Evolutionary conservation across 2,797 vertebrate species (phyloP).

Genomic region (Nannoperca australis): DNA sequence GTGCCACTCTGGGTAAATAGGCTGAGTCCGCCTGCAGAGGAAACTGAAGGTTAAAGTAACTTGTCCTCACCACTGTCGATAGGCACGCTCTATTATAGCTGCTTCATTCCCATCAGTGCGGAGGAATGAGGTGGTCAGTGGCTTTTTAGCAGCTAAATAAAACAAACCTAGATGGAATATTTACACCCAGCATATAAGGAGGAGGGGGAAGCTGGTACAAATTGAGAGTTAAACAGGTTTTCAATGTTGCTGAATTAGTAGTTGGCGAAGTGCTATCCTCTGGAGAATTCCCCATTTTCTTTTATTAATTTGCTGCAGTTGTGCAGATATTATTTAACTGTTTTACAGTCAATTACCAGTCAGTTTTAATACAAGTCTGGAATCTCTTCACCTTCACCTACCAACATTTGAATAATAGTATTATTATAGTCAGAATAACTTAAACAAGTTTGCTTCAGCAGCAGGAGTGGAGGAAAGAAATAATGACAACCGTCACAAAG

Average conservation of each 20-base stretch:
- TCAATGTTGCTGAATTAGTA: not conserved
- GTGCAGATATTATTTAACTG: slow-evolving; percentile 8
- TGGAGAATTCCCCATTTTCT: not conserved
- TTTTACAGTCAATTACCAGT: not conserved
- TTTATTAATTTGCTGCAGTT: slow-evolving; percentile 1
- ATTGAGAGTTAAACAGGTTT: slow-evolving; percentile 24
- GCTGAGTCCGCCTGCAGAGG: slow-evolving; percentile 51
- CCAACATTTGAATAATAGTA: not conserved
- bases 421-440: not conserved
- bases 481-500: not conserved
- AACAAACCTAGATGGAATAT: slow-evolving; percentile 69
- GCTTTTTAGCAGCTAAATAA: slow-evolving; percentile 62
- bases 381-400: not conserved
- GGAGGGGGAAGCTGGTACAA: slow-evolving; percentile 23
- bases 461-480: not conserved
- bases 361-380: not conserved
- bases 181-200: slow-evolving; percentile 42
- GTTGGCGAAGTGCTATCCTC: slow-evolving; percentile 6
- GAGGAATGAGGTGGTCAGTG: slow-evolving; percentile 49
- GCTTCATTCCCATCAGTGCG: slow-evolving; percentile 50
- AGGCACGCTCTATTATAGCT: slow-evolving; percentile 61
- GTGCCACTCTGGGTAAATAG: slow-evolving; percentile 68
- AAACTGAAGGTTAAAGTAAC: slow-evolving; percentile 82
- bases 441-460: not conserved
- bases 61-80: slow-evolving; percentile 60